These are phyloP conservation scores for Microchrysa polita DNA, from an alignment of 2,888 invertebrate species.

Conservation along the genomic window DNA sequence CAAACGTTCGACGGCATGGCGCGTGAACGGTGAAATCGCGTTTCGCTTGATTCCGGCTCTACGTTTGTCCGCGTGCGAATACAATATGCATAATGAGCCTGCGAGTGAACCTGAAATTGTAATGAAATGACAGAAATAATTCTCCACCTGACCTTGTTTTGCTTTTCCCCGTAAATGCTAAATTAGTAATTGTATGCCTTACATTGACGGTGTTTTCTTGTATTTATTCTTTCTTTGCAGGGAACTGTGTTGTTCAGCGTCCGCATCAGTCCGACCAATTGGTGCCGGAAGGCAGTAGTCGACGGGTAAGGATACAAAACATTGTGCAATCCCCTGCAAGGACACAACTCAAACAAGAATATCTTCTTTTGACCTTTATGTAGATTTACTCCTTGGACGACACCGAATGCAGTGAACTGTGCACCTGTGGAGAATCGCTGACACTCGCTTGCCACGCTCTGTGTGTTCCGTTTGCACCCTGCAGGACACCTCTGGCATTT, in stretches of 20 bases:
- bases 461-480: constrained; percentile 86
- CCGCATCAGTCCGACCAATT: constrained; percentile 84
- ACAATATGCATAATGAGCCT: constrained; percentile 5
- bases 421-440: constrained; percentile 81
- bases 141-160: not conserved
- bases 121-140: constrained; percentile 5
- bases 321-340: not conserved
- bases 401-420: constrained; percentile 89
- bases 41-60: too few relatives aligned
- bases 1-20: not conserved
- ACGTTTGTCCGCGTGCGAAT: not conserved
- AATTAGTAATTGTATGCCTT: constrained; percentile 1
- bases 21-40: not conserved
- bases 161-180: not conserved
- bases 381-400: constrained; percentile 73
- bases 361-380: not conserved
- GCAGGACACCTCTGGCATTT: constrained; percentile 87
- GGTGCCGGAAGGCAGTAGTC: constrained; percentile 85
- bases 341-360: not conserved
- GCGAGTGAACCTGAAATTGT: constrained; percentile 3
- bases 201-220: not conserved
- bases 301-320: constrained; percentile 73
- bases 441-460: constrained; percentile 87
- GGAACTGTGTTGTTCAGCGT: constrained; percentile 84
- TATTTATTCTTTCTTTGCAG: constrained; percentile 62